Evolutionary conservation across 2,113 vertebrate genomes (phyloP).

Genomic region (Siniperca chuatsi): DNA sequence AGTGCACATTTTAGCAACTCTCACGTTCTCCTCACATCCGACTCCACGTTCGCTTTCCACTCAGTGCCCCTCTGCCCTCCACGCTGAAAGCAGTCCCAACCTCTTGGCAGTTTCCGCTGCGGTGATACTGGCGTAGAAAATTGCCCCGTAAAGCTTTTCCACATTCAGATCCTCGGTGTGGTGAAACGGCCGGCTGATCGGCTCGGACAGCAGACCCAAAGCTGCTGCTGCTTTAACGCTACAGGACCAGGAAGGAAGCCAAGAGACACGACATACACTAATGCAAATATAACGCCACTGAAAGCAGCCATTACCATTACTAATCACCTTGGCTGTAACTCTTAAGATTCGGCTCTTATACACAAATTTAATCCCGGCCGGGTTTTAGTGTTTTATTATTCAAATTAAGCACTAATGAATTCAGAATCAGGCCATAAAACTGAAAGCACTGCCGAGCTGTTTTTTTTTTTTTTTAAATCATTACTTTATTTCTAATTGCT

Average conservation of each 20-base stretch:
- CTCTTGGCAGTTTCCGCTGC: not conserved
- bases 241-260: not conserved
- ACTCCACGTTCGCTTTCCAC: not conserved
- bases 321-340: conserved; percentile 17
- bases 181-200: not conserved
- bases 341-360: not conserved
- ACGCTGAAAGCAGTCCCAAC: not conserved
- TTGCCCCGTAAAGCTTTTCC: not conserved
- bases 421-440: conserved; percentile 9
- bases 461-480: not conserved
- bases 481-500: not conserved
- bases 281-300: not conserved
- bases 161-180: not conserved
- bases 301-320: not conserved
- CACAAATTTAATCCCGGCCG: conserved; percentile 1
- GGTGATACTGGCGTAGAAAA: not conserved
- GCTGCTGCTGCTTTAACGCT: not conserved
- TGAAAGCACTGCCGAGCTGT: not conserved
- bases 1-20: too few species aligned
- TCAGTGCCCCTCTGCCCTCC: not conserved
- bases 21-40: too few species aligned
- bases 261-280: conserved; percentile 7
- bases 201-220: not conserved
- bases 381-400: conserved; percentile 26
- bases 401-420: not conserved